Evolutionary conservation across 2,797 vertebrate genomes (phyloP), one percentile per base, ranked within the genome.

Genomic region (Typhlichthys eigenmanni): DNA sequence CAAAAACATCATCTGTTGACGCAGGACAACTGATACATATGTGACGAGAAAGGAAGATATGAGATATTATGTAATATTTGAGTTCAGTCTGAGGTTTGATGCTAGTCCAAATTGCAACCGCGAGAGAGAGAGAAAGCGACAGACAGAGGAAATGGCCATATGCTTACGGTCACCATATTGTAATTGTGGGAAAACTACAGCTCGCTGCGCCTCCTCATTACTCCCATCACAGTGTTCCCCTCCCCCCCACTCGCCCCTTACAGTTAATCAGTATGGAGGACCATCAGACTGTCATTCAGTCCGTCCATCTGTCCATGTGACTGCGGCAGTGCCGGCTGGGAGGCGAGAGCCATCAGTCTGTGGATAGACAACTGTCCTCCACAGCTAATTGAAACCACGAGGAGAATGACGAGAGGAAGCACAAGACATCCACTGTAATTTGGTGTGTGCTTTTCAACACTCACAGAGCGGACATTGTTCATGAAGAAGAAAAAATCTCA

Each of bases 311-410:
- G 34, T 69, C 52, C 68, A 73, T 85, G 74, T 82, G 78, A 85
- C 79, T 81, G 76, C 77, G 56, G 61, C 72, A 76, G 78, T 81
- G 80, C 83, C 87, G 86, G 76, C 87, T 85, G 83, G 83, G 47
- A 69, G 83, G 76, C 57, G 72, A 62, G 59, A 74, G 77, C 75
- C 76, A 56, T 76, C 78, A 70, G 78, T 66, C 80, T 87, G 80
- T 61, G 83, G 82, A 84, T 86, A 83, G 84, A 64, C 48, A 6
- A 51, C 83, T 80, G 84, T 86, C 82, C 87, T 87, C 77, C 54
- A 71, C 65, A 70, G 85, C 89, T 88, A 90, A 91, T 89, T 90
- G 85, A 91, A 88, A 87, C 68, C 34, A 38, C 7, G 34, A 38
- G 34, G 7, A 63, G 87, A 84, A 78, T 56, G 57, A 88, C 69